phyloP scores from a whole-genome alignment of 2,888 invertebrate species.

The Sesamia inferens region DNA sequence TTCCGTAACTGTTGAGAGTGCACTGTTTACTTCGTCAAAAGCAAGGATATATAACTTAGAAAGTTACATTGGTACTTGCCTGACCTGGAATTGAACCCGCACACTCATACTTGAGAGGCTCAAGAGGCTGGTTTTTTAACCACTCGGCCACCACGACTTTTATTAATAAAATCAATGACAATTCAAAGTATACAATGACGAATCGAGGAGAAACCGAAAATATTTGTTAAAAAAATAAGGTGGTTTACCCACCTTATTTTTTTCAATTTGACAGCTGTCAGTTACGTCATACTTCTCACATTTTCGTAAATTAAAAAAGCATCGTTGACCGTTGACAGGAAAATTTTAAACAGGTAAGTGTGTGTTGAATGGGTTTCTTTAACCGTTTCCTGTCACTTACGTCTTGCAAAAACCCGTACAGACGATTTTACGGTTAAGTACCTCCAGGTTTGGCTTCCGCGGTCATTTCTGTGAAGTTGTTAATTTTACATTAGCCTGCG shows the following conservation, averaged over 20 bases:
- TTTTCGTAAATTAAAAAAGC: conserved; percentile 6
- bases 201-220: neutral
- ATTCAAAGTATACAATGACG: neutral
- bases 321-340: neutral
- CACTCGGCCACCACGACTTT: no score
- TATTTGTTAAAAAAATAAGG: neutral
- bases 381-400: neutral
- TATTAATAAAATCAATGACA: neutral
- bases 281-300: neutral
- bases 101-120: no score
- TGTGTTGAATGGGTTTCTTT: neutral
- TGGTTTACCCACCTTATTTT: no score
- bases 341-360: neutral
- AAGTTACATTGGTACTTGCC: no score
- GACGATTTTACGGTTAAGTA: conserved; percentile 1
- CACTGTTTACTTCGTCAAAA: no score
- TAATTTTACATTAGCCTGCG: conserved; percentile 3
- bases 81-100: no score
- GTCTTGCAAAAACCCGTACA: conserved; percentile 31
- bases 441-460: conserved; percentile 11
- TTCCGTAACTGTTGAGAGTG: no score
- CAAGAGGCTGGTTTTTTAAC: no score
- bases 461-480: conserved; percentile 32
- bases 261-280: conserved; percentile 46
- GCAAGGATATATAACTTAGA: no score